These are phyloP conservation scores for Netelia melanura DNA, from an alignment of 2,888 invertebrate genomes.

Conservation along the genomic window DNA sequence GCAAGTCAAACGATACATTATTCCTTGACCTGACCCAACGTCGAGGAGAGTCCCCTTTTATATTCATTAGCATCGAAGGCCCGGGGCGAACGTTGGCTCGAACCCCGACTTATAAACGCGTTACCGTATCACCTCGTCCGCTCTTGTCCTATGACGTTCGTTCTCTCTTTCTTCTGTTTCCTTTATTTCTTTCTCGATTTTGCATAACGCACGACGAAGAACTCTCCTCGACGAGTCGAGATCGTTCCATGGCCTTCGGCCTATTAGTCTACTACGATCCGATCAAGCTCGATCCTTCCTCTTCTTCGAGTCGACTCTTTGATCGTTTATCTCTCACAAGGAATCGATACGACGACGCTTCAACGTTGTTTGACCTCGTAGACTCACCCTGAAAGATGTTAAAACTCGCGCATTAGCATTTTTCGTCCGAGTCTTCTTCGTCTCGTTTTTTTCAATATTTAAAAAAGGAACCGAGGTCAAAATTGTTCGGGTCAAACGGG, in stretches of 20 bases:
- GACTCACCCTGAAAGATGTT: neutral
- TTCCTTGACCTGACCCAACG: conserved; percentile 84
- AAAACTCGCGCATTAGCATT: neutral
- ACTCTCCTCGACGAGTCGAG: conserved; percentile 16
- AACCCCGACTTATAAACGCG: conserved; percentile 35
- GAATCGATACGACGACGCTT: neutral
- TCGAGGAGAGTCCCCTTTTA: conserved; percentile 78
- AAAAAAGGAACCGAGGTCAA: too few relatives aligned
- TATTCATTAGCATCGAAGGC: conserved; percentile 81
- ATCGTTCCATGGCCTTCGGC: conserved; percentile 18
- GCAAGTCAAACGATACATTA: conserved; percentile 84
- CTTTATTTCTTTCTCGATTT: conserved; percentile 16
- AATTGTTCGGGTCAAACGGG: neutral
- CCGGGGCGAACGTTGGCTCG: conserved; percentile 49
- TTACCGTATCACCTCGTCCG: conserved; percentile 2
- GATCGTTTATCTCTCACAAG: neutral
- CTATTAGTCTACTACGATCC: conserved; percentile 32
- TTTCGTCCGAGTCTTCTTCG: too few relatives aligned
- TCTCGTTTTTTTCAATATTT: too few relatives aligned
- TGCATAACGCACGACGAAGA: conserved; percentile 63
- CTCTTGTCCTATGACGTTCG: neutral
- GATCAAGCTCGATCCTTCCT: conserved; percentile 10
- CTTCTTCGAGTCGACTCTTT: neutral
- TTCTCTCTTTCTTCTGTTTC: neutral
- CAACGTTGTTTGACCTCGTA: neutral